Base-by-base conservation (phyloP, 2,888 invertebrate genomes). In the Chalcosyrphus nemorum region DNA sequence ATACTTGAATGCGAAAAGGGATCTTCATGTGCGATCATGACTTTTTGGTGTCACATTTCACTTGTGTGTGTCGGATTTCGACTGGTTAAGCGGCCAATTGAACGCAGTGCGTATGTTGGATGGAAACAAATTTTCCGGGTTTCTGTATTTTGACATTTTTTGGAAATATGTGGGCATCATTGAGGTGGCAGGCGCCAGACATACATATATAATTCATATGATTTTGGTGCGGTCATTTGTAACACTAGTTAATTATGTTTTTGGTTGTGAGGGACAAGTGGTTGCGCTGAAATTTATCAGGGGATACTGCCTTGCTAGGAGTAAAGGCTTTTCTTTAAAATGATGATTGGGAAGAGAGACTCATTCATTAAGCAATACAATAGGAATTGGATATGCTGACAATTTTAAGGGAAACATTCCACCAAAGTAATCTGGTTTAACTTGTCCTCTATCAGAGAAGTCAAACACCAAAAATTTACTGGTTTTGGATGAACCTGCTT, bases 111-210 rank as follows among this genome's bases (percentile, higher is more conserved):
- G 43, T 63, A 70, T 65, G 61, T 38, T 17, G 27, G 15, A 52
- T 50, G 52, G 52, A 59, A 65, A 32, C 7, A 15, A 41, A 19
- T 21, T 27, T 47, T 56, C 17, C 41, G 41, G 63, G 75, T 70
- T 56, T 19, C 56, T n/a, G 15, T 81, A 70, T 81, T 81, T 81
- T 81, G 81, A 81, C 81, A 76, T 57, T 56, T 65, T 76, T 63
- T 50, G 27, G 47, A 59, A 80, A 72, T 21, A 13, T 41, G n/a
- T n/a, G n/a, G n/a, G n/a, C n/a, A n/a, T 24, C 17, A 29, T 29
- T 65, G n/a, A n/a, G 29, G 29, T 5, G 52, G 61, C 47, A 71
- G 35, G 78, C 78, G 78, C 78, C 78, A 57, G 63, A 38, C 9
- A 11, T 35, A 63, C 78, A 57, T 56, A 38, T 7, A 11, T 35